Evolutionary conservation across 1,140 invertebrate genomes (phyloP).

Genomic region (Telenomus remus): DNA sequence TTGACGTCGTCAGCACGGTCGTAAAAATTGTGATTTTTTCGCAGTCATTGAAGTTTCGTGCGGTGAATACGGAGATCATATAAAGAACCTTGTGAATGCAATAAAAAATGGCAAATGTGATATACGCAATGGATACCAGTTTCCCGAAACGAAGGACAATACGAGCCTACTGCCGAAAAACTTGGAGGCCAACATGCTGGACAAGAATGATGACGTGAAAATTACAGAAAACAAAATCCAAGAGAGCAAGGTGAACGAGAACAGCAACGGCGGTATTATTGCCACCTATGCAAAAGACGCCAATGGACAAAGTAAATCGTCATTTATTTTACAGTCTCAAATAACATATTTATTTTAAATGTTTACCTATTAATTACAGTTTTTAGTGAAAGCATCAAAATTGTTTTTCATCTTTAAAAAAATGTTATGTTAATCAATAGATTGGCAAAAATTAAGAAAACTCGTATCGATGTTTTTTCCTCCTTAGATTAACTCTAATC

Average conservation of each 20-base stretch:
- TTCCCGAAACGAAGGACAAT: slow-evolving; percentile 78
- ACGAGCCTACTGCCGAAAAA: slow-evolving; percentile 75
- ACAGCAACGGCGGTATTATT: slow-evolving; percentile 69
- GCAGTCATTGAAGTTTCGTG: slow-evolving; percentile 95
- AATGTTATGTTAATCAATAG: too few species aligned
- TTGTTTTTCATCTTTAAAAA: too few species aligned
- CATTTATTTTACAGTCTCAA: too few species aligned
- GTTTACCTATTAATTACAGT: too few species aligned
- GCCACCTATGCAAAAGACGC: slow-evolving; percentile 80
- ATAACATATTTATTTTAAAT: too few species aligned
- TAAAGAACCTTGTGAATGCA: slow-evolving; percentile 87
- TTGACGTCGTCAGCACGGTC: not conserved
- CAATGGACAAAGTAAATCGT: slow-evolving; percentile 76
- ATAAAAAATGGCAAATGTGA: slow-evolving; percentile 88
- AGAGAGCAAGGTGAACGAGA: slow-evolving; percentile 69
- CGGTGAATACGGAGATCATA: slow-evolving; percentile 95
- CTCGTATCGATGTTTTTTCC: too few species aligned
- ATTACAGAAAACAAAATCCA: slow-evolving; percentile 74
- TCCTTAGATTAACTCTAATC: too few species aligned
- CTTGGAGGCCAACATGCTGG: slow-evolving; percentile 64
- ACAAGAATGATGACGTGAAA: slow-evolving; percentile 66
- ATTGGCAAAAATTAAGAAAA: too few species aligned
- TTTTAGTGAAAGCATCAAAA: too few species aligned
- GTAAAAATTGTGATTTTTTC: slow-evolving; percentile 16
- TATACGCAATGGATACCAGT: slow-evolving; percentile 80